Conservation (phyloP, 2,888 invertebrate species). For the Polyommatus iphigenia region DNA sequence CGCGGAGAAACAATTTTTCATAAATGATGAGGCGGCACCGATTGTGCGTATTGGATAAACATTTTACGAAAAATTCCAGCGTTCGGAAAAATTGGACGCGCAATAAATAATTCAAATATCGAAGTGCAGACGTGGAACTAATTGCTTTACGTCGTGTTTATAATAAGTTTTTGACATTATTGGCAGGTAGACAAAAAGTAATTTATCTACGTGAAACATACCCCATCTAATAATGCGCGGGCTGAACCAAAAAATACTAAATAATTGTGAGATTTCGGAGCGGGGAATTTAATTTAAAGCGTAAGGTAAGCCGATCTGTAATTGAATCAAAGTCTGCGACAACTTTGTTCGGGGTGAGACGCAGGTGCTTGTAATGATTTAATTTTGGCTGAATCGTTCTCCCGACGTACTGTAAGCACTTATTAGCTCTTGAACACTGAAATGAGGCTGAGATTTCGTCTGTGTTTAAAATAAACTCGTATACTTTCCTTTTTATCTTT, state of each 20-base stretch:
- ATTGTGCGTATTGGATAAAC: conserved; percentile 76
- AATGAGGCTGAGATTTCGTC: conserved; percentile 51
- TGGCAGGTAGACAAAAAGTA: conserved; percentile 12
- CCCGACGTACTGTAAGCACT: conserved; percentile 50
- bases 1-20: conserved; percentile 76
- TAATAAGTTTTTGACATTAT: conserved; percentile 42
- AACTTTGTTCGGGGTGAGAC: conserved; percentile 47
- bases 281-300: conserved; percentile 42
- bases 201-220: conserved; percentile 23
- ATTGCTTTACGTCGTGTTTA: conserved; percentile 64
- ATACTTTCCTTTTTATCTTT: conserved; percentile 25
- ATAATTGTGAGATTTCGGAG: conserved; percentile 6
- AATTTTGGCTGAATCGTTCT: conserved; percentile 62
- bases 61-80: conserved; percentile 68
- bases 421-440: conserved; percentile 54
- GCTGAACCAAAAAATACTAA: conserved; percentile 28
- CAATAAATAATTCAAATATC: conserved; percentile 68
- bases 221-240: conserved; percentile 34
- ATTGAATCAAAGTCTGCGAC: conserved; percentile 50
- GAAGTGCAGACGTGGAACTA: conserved; percentile 70
- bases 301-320: conserved; percentile 48
- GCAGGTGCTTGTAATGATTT: conserved; percentile 71
- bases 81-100: conserved; percentile 59
- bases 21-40: conserved; percentile 78
- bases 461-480: conserved; percentile 37